A percentile compares a stretch with the other conserved stretches of the same genome.
phyloP scores from a whole-genome alignment of 1,140 invertebrate species.

The Drosophila bocki region DNA sequence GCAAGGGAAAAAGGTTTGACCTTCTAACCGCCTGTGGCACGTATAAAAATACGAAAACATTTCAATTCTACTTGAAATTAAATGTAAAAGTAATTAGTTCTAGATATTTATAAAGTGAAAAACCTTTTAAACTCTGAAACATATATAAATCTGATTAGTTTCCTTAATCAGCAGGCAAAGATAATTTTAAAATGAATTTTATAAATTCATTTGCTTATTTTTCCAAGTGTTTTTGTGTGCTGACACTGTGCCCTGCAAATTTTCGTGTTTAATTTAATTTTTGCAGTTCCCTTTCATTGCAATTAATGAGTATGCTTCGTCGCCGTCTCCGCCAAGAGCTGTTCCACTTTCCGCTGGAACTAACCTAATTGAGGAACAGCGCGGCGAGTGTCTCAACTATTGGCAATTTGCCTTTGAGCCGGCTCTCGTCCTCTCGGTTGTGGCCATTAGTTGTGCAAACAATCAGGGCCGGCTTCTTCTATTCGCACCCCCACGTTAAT shows the following conservation, averaged over 20 bases:
- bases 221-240: conserved; percentile 9
- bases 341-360: conserved; percentile 29
- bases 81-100: neutral
- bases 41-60: neutral
- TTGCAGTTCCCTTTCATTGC: conserved; percentile 18
- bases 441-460: conserved; percentile 77
- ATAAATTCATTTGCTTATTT: neutral
- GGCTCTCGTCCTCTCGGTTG: neutral
- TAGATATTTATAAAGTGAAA: no score
- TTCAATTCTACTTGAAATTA: neutral
- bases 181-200: neutral
- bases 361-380: conserved; percentile 49
- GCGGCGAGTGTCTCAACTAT: conserved; percentile 37
- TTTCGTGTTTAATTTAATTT: conserved; percentile 54
- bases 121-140: neutral
- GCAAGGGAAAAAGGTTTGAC: conserved; percentile 26
- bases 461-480: conserved; percentile 56
- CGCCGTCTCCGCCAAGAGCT: conserved; percentile 25
- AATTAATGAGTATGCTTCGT: conserved; percentile 61
- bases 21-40: conserved; percentile 2
- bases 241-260: conserved; percentile 4
- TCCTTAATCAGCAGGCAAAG: neutral
- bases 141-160: no score
- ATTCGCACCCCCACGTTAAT: conserved; percentile 32
- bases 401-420: conserved; percentile 55